Conservation (phyloP, 1,140 invertebrate species). For the Branchinecta lindahli region DNA sequence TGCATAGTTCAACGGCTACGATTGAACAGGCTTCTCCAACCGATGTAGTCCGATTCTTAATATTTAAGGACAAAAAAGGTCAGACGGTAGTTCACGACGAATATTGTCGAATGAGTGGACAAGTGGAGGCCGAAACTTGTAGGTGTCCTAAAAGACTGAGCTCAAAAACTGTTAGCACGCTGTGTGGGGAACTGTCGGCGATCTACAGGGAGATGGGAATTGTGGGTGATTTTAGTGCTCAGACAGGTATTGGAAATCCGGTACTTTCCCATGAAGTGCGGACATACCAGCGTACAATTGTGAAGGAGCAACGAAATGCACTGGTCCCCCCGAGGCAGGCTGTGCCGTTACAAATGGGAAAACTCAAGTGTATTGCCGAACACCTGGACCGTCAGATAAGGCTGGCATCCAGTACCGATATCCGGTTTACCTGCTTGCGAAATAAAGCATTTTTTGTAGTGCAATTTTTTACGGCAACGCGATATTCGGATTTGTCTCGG, state of each 20-base stretch:
- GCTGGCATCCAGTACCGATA: not conserved
- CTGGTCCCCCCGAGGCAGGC: not conserved
- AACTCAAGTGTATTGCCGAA: not conserved
- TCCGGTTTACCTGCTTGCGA: not conserved
- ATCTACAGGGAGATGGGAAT: not conserved
- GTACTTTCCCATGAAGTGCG: not conserved
- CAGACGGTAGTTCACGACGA: not conserved
- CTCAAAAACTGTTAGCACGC: not conserved
- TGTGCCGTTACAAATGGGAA: not conserved
- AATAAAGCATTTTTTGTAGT: not conserved
- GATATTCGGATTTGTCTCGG: not conserved
- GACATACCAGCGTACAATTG: not conserved
- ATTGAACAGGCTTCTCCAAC: not conserved
- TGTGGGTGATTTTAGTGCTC: not conserved
- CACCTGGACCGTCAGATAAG: not conserved
- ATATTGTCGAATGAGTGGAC: not conserved
- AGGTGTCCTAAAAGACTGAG: not conserved
- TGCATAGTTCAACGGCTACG: not conserved
- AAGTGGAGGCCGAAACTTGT: not conserved
- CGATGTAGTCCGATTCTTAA: not conserved
- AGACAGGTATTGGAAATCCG: not conserved
- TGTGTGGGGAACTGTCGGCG: not conserved
- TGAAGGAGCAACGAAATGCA: not conserved
- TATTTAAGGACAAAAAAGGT: not conserved
- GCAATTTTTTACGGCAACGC: not conserved